A percentile compares a stretch with the other conserved stretches of the same genome.
Conservation (phyloP, 2,888 invertebrate genomes). For the Chesias legatella region DNA sequence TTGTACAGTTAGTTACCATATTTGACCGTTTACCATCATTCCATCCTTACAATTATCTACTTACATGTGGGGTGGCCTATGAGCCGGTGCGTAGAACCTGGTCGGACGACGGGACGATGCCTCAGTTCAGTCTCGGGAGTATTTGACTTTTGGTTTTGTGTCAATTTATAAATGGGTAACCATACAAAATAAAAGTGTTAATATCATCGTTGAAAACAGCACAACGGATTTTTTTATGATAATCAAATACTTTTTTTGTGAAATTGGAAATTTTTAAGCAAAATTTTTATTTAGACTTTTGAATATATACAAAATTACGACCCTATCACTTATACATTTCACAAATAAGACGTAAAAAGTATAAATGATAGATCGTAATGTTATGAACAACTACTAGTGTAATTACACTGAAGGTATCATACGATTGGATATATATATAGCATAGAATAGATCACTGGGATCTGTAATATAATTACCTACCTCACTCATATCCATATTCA, state of each 20-base stretch:
- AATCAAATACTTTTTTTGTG: too few species aligned
- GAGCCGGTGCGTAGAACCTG: constrained; percentile 39
- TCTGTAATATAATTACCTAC: constrained; percentile 59
- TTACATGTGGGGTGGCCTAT: constrained; percentile 54
- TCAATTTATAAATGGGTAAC: constrained; percentile 80
- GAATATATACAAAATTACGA: constrained; percentile 16
- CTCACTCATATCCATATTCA: constrained; percentile 90
- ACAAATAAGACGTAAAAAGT: too few species aligned
- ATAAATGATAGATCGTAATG: too few species aligned
- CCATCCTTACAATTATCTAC: constrained; percentile 59
- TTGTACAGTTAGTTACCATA: constrained; percentile 14
- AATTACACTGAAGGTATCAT: too few species aligned
- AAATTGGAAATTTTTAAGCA: too few species aligned
- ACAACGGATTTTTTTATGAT: constrained; percentile 37
- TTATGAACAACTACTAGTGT: too few species aligned
- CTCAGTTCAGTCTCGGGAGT: constrained; percentile 58
- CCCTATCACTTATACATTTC: constrained; percentile 3
- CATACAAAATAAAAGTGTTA: constrained; percentile 81
- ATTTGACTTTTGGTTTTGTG: constrained; percentile 80
- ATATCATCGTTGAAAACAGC: constrained; percentile 76
- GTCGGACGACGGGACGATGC: constrained; percentile 48
- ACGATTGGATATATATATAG: too few species aligned
- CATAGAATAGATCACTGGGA: constrained; percentile 5
- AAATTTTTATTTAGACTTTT: constrained; percentile 5
- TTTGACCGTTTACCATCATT: constrained; percentile 22